Evolutionary conservation across 1,140 invertebrate genomes (phyloP).

Genomic region (Choristoneura fumiferana): DNA sequence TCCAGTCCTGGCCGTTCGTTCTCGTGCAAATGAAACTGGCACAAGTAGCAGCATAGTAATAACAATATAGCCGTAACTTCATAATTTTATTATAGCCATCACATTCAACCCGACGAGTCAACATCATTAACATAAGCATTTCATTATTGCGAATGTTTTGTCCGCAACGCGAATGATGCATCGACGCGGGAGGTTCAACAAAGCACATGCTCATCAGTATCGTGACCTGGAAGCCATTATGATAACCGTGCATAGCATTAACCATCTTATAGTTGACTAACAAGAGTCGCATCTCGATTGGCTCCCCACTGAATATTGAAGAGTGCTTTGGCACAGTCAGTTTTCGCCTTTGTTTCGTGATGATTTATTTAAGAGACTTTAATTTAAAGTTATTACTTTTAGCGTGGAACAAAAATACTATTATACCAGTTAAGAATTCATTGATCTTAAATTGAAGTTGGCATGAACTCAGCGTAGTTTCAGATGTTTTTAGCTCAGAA

Average conservation of each 20-base stretch:
- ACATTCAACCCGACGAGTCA: background rate
- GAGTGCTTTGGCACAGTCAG: slow-evolving; percentile 38
- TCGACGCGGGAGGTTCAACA: slow-evolving; percentile 32
- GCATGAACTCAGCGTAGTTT: too few species aligned
- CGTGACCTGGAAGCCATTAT: slow-evolving; percentile 23
- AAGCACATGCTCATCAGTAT: slow-evolving; percentile 24
- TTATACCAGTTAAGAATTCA: background rate
- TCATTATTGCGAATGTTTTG: slow-evolving; percentile 26
- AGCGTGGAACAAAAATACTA: slow-evolving; percentile 26
- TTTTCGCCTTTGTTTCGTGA: slow-evolving; percentile 41
- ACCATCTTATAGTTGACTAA: slow-evolving; percentile 19
- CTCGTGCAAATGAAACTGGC: too few species aligned
- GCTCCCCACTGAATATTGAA: slow-evolving; percentile 15
- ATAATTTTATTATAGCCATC: slow-evolving; percentile 4
- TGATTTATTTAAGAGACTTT: slow-evolving; percentile 43
- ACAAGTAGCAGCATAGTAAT: too few species aligned
- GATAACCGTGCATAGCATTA: background rate
- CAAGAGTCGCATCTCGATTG: slow-evolving; percentile 28
- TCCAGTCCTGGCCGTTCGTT: too few species aligned
- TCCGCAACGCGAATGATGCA: slow-evolving; percentile 20
- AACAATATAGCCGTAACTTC: background rate
- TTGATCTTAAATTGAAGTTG: background rate
- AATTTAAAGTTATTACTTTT: slow-evolving; percentile 50
- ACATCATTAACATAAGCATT: slow-evolving; percentile 10
- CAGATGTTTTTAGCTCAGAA: too few species aligned